Percentiles rank a stretch among this genome's conserved stretches.
Conservation (phyloP, 2,888 invertebrate genomes). For the Noctua comes region DNA sequence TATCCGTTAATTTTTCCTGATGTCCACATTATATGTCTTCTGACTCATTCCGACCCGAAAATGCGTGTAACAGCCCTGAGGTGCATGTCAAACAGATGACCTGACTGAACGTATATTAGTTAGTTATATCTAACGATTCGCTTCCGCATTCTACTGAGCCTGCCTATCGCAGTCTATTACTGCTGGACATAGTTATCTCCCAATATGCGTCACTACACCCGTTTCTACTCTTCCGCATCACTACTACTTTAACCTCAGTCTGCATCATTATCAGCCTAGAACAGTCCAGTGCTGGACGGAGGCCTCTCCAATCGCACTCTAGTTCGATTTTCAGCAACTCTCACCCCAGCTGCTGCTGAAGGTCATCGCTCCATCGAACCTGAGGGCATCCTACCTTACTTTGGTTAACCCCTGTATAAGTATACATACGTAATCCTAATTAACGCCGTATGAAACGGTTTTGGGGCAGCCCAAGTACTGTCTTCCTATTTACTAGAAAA, state of each 20-base stretch:
- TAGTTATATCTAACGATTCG: not conserved
- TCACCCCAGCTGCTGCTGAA: not conserved
- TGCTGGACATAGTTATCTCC: not conserved
- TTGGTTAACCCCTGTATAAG: not conserved
- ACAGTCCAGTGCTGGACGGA: not conserved
- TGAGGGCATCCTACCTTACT: not conserved
- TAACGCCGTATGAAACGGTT: constrained; percentile 2
- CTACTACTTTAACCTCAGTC: not conserved
- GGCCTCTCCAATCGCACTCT: not conserved
- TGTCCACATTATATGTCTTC: not conserved
- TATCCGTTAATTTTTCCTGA: not conserved
- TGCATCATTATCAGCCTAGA: not conserved
- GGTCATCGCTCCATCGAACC: not conserved
- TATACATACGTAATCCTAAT: not conserved
- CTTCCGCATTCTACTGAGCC: not conserved
- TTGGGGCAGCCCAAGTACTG: not conserved
- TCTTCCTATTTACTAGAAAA: constrained; percentile 20
- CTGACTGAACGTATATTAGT: constrained; percentile 7
- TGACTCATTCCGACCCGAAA: not conserved
- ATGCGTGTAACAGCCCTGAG: not conserved
- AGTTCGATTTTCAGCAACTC: not conserved
- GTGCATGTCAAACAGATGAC: not conserved
- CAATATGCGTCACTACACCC: not conserved
- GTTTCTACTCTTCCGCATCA: not conserved
- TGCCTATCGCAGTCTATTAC: not conserved